These are phyloP conservation scores for Falco punctatus DNA, from an alignment of 2,113 vertebrate genomes.

Conservation along the genomic window DNA sequence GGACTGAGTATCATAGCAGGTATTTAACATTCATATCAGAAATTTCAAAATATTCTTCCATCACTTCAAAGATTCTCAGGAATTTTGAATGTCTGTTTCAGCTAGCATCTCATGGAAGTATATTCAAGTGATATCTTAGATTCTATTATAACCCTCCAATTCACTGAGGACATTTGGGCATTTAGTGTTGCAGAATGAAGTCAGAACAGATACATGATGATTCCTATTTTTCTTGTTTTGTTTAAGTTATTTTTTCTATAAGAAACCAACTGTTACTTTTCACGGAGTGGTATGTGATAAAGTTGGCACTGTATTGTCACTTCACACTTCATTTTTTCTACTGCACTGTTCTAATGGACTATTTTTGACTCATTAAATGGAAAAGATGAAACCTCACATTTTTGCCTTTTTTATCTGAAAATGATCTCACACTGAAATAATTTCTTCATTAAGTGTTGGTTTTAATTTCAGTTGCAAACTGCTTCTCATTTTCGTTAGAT, in stretches of 20 bases:
- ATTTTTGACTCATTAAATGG: not conserved
- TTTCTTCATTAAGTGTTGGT: not conserved
- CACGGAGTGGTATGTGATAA: not conserved
- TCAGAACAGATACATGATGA: not conserved
- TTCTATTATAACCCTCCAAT: not conserved
- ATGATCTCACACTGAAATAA: not conserved
- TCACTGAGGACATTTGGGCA: not conserved
- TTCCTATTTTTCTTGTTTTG: not conserved
- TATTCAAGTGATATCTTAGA: not conserved
- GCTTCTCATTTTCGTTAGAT: not conserved
- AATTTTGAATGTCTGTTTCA: not conserved
- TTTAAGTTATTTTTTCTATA: slow-evolving; percentile 13
- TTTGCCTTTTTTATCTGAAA: not conserved
- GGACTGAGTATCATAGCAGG: not conserved
- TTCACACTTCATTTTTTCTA: not conserved
- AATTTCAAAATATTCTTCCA: not conserved
- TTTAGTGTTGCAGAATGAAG: not conserved
- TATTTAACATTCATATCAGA: not conserved
- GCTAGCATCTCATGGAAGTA: not conserved
- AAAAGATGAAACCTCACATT: not conserved
- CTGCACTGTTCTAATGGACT: not conserved
- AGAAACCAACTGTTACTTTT: slow-evolving; percentile 17
- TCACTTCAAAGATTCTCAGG: not conserved
- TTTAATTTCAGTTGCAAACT: not conserved
- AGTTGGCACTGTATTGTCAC: not conserved